Evolutionary conservation across 2,888 invertebrate genomes (phyloP), one percentile per base, ranked within the genome.

Genomic region (Lutraria lutraria): DNA sequence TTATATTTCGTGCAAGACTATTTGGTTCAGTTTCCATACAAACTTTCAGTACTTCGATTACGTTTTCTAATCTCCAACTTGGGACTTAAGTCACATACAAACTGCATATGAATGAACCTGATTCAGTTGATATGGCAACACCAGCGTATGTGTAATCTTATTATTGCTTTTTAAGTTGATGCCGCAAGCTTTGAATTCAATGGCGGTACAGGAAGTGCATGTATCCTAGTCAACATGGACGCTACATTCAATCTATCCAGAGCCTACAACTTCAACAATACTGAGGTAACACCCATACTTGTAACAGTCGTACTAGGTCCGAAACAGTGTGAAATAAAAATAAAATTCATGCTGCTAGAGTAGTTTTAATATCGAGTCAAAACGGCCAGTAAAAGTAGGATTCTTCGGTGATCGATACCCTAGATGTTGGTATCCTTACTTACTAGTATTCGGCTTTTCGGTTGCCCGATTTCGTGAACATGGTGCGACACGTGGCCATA

Each of bases 221-320:
- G 83, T 83, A 83, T 83, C 21, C 21, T 83, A 10, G 52, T 83
- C 21, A 60, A 83, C 60, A 63, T 83, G 52, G 68, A 83, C 60
- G 83, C 83, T 34, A 43, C 68, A 15, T 83, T 83, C 60, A 68
- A 83, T n/a, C 34, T 83, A 4, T 83, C 83, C 8, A 63, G 34
- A 52, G 68, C 19, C 0, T 31, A 34, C 31, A 16, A 76, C 34
- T 34, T 34, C 76, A 76, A 76, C 34, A 0, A 68, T 52, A 83
- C 63, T 0, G n/a, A 83, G 83, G 83, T 83, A 83, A 16, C 19
- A 16, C 15, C 15, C 25, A 29, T 15, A 72, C 29, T 25, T 15
- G 15, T 6, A 68, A 68, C n/a, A n/a, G 16, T 13, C 12, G 16
- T 54, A 54, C 54, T 54, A 54, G 16, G 16, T 10, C 54, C 54